Conservation (phyloP, 92 coral and sea anemone genomes). For the Porites evermanni region DNA sequence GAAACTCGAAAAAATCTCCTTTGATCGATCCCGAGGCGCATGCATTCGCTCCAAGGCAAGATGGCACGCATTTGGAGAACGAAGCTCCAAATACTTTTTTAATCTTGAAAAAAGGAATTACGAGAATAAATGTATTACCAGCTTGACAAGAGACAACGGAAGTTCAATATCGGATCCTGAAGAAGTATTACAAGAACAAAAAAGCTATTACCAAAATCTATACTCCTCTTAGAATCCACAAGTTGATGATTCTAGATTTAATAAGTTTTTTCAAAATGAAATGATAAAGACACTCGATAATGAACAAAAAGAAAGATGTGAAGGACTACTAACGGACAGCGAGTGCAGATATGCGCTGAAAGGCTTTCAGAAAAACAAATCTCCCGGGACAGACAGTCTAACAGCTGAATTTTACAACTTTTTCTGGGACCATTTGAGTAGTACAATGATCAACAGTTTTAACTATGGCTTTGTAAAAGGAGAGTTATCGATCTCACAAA, state of each 20-base stretch:
- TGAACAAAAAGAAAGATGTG: background rate
- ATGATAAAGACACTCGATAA: background rate
- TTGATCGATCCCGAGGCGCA: too few relatives aligned
- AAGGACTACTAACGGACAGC: background rate
- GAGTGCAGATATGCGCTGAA: background rate
- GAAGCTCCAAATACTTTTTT: too few relatives aligned
- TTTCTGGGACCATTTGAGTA: background rate
- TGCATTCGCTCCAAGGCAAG: too few relatives aligned
- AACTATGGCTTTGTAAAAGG: slow-evolving; percentile 39
- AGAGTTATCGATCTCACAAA: slow-evolving; percentile 25
- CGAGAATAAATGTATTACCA: too few relatives aligned
- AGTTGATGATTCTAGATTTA: slow-evolving; percentile 3
- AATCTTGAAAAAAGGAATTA: too few relatives aligned
- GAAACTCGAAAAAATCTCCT: too few relatives aligned
- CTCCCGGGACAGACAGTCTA: too few relatives aligned
- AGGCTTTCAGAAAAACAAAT: background rate
- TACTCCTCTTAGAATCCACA: slow-evolving; percentile 16
- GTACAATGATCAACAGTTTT: slow-evolving; percentile 30
- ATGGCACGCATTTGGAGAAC: too few relatives aligned
- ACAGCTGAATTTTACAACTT: too few relatives aligned
- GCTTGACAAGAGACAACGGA: too few relatives aligned
- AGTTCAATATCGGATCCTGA: background rate
- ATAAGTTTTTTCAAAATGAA: background rate
- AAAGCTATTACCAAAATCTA: background rate
- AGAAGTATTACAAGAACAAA: background rate